phyloP scores from a whole-genome alignment of 2,113 vertebrate genomes.

The pig (Sus scrofa) region DNA sequence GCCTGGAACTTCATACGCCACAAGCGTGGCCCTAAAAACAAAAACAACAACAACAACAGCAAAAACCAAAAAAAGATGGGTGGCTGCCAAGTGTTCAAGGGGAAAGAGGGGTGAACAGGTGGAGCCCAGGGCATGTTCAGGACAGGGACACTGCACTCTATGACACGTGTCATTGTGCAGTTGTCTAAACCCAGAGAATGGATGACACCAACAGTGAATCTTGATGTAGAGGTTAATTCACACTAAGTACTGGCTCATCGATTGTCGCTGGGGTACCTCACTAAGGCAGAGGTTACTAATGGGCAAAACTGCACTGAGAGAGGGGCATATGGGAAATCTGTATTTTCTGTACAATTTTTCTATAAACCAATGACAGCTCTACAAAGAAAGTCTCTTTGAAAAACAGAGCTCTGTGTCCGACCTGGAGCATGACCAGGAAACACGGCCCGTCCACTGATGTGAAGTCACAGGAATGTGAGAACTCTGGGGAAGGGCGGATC shows the following conservation, averaged over 20 bases:
- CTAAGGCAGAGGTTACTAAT: background rate
- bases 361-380: background rate
- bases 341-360: background rate
- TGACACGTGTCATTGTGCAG: background rate
- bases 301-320: background rate
- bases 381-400: background rate
- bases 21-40: no score
- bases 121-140: background rate
- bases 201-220: background rate
- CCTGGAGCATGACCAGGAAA: background rate
- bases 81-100: no score
- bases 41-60: no score
- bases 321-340: background rate
- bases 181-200: background rate
- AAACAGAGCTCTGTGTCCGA: background rate
- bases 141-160: background rate
- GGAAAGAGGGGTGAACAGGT: background rate
- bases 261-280: background rate
- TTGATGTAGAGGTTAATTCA: background rate
- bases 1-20: no score
- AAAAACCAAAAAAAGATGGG: background rate
- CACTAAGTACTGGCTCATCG: background rate
- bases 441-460: accelerated
- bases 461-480: background rate
- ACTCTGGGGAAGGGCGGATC: background rate